Evolutionary conservation across 2,113 vertebrate genomes (phyloP).

Genomic region (Macrotis lagotis): DNA sequence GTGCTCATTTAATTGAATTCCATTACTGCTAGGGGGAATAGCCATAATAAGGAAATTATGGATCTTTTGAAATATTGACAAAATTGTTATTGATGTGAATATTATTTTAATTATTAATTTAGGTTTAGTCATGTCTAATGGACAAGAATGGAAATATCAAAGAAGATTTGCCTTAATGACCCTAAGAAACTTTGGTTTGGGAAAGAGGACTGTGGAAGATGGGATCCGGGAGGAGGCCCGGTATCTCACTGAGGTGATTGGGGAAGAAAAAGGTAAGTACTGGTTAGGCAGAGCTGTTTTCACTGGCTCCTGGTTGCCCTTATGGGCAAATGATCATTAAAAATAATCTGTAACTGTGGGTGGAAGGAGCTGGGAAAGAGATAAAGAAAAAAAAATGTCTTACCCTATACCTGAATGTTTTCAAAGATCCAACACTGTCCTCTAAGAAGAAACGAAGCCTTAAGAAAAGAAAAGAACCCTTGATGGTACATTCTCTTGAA

Average conservation of each 20-base stretch:
- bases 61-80: no score
- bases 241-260: slow-evolving; percentile 75
- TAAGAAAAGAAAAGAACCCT: neutral
- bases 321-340: neutral
- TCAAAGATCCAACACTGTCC: neutral
- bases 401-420: neutral
- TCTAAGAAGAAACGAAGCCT: neutral
- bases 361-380: neutral
- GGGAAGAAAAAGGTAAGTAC: slow-evolving; percentile 79
- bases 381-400: neutral
- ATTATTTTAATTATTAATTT: neutral
- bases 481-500: neutral
- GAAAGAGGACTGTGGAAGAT: slow-evolving; percentile 1
- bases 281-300: neutral
- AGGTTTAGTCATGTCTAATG: neutral
- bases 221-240: slow-evolving; percentile 84
- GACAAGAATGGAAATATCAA: neutral
- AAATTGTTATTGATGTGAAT: neutral
- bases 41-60: no score
- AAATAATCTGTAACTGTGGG: neutral
- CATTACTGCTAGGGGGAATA: no score
- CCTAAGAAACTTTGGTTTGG: slow-evolving; percentile 82
- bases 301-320: neutral
- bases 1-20: neutral
- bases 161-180: slow-evolving; percentile 1